Base-by-base conservation (phyloP, 2,113 vertebrate genomes). In the Semnornis frantzii region DNA sequence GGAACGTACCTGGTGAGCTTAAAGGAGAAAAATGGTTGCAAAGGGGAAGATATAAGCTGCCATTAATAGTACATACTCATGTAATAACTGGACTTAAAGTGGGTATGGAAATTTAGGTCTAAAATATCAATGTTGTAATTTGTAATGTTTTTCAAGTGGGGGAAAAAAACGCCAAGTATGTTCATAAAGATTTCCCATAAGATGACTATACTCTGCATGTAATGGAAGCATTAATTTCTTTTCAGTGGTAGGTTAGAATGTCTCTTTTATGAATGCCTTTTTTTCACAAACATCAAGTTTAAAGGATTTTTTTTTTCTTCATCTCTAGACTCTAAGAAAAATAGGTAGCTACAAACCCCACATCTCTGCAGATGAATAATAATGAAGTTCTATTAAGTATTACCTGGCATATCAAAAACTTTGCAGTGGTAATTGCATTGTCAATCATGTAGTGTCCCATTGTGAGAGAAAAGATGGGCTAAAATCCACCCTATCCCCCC, bases 371-470 rank as follows among this genome's bases (percentile, higher is more conserved):
- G 28, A 5, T 74, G 74, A 94, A 97, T 97, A 98, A 97, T 96
- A 94, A 94, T 97, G 97, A 97, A 97, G 97, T 97, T 97, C 97
- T 98, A 97, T 98, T 98, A 97, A 97, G 97, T 96, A 97, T 98
- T 97, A 95, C 94, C 97, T 95, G 97, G 95, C 95, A 96, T 97
- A 97, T 97, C 93, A 96, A 95, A 94, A 96, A 95, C 91, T 97
- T 95, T 98, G 92, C 96, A 69, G 93, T 96, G 77, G 97, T 98
- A 98, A 98, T 98, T 98, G 98, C 98, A 97, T 97, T 98, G 98
- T 98, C 98, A 98, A 94, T 98, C 97, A 98, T 77, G 70, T 46
- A 68, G 57, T 93, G 94, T 97, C 97, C 92, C 80, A 97, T 97
- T 97, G 98, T 96, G 96, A 85, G 82, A 94, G 54, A 90, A 97